Evolutionary conservation across 2,113 vertebrate species (phyloP).

Genomic region (Pogona vitticeps): DNA sequence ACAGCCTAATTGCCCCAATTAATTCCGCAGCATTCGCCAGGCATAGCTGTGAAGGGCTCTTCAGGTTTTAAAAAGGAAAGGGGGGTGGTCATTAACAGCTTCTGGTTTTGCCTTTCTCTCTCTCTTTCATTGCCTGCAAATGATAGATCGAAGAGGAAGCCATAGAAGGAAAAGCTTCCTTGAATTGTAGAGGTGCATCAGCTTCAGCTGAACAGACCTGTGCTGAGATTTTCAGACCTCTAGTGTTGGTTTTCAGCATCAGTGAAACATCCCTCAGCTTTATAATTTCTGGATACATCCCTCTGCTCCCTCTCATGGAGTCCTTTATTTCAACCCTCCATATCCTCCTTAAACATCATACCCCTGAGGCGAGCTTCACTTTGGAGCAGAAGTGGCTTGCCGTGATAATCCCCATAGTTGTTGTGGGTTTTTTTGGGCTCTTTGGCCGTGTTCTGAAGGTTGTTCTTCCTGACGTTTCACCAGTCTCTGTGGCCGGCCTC

Average conservation of each 20-base stretch:
- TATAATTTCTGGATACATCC: neutral
- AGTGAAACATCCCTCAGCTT: neutral
- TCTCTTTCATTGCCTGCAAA: constrained; percentile 4
- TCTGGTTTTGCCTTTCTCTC: constrained; percentile 17
- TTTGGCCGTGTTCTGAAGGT: too few relatives aligned
- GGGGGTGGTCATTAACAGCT: constrained; percentile 13
- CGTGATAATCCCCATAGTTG: too few relatives aligned
- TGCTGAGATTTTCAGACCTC: constrained; percentile 27
- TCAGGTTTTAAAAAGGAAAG: constrained; percentile 43
- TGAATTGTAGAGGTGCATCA: constrained; percentile 34
- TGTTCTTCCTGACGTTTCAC: too few relatives aligned
- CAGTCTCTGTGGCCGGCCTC: too few relatives aligned
- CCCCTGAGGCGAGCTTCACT: too few relatives aligned
- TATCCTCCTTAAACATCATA: too few relatives aligned
- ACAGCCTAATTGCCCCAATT: constrained; percentile 80
- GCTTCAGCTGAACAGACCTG: constrained; percentile 42
- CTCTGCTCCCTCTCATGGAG: too few relatives aligned
- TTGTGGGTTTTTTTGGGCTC: too few relatives aligned
- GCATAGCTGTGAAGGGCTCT: constrained; percentile 54
- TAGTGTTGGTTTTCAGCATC: neutral
- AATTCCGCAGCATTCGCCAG: constrained; percentile 64
- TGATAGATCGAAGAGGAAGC: neutral
- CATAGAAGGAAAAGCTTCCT: constrained; percentile 19
- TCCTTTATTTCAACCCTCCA: too few relatives aligned
- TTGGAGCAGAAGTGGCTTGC: too few relatives aligned